Base-by-base conservation (phyloP, 2,113 vertebrate genomes). In the Falcunculus frontatus region DNA sequence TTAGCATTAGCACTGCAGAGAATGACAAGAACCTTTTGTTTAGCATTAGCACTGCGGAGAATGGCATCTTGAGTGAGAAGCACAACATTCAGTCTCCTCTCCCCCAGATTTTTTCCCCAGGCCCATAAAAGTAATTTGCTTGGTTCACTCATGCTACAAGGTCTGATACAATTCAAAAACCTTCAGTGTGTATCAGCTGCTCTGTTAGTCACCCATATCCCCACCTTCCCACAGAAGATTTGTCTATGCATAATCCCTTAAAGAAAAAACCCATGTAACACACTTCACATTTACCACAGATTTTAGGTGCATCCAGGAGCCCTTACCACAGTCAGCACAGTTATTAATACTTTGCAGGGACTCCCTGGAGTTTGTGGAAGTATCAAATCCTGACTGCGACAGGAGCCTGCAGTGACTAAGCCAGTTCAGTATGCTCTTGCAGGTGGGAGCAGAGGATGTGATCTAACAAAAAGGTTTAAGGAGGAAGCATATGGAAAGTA, bases 181-280 rank as follows among this genome's bases (percentile, higher is more conserved):
- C 2, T 79, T 59, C 41, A 55, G n/a, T 16, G 35, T 1, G 0
- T 30, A 50, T 64, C 39, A 88, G 30, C 35, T 72, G 33, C 46
- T 90, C 56, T 23, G 37, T 21, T 19, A 68, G 41, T 35, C 14
- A 63, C 26, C 9, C 46, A 21, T 23, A 70, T 6, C 9, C 29
- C 53, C 20, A 10, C 6, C 32, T 57, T 53, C n/a, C 22, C 56
- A 72, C 30, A 59, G 25, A 46, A 55, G 16, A 11, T 37, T 4
- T 68, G 21, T 27, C 63, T 77, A 15, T 26, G 37, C 21, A 44
- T 9, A 69, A 73, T 32, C 10, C 16, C 37, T 78, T 21, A 22
- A 35, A 60, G 42, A 35, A 29, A 53, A 64, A 55, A 37, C 10
- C 1, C 5, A 30, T 0, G 0, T 39, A 57, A 56, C 22, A 39